Base-by-base conservation (phyloP, 2,797 vertebrate species). In the Sebastes flavidus region DNA sequence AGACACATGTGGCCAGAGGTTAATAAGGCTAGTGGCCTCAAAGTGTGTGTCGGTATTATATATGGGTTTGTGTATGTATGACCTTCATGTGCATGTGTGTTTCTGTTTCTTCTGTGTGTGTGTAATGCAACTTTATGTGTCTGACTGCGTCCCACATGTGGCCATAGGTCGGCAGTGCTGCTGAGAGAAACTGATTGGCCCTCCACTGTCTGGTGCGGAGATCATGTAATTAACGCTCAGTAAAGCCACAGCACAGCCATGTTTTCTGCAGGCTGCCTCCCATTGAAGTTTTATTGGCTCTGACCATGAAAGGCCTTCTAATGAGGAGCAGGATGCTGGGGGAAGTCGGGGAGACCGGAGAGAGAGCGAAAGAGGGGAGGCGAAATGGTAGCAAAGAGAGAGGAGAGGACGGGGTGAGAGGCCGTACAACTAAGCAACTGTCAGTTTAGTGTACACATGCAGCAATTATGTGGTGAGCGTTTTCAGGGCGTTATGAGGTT, bases 271-370 rank as follows among this genome's bases (percentile, higher is more conserved):
- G 86, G 82, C 91, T 89, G 86, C 86, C 69, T 91, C 86, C 87
- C 87, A 94, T 95, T 95, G 94, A 95, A 92, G 93, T 95, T 95
- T 95, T 95, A 95, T 93, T 93, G 93, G 88, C 82, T 89, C 81
- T 94, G 93, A 94, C 93, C 94, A 95, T 95, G 92, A 95, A 95
- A 95, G 94, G 89, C 82, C 71, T 82, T 83, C 90, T 95, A 95
- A 95, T 94, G 93, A 95, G 93, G 89, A 94, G 86, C 94, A 95
- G 94, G 91, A 94, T 91, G 90, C 87, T 67, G 81, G 81, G 85
- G 83, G 88, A 88, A 87, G 83, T 82, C 75, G 22, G 72, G 85
- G 86, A 90, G 91, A 88, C 88, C 55, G 9, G 80, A 20, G 80
- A 20, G 65, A 58, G 79, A 60, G 76, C 27, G 24, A 62, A 67